Evolutionary conservation across 1,140 invertebrate genomes (phyloP).

Genomic region (Megalonaias nervosa): DNA sequence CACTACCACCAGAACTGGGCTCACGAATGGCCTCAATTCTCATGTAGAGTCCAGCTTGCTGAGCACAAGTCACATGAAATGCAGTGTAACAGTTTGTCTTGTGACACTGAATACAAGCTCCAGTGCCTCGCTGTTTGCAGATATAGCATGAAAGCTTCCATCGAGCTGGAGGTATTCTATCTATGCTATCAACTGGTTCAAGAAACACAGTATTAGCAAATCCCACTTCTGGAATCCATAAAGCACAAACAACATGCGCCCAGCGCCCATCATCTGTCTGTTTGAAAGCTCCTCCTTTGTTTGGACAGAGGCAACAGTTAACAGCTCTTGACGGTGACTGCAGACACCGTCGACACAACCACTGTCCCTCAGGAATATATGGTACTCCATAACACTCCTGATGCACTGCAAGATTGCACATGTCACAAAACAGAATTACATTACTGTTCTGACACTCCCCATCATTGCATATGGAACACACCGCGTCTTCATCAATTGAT

Average conservation of each 20-base stretch:
- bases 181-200: conserved; percentile 97
- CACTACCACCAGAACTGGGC: conserved; percentile 56
- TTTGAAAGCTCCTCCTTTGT: conserved; percentile 98
- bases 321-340: conserved; percentile 96
- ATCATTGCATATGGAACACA: conserved; percentile 92
- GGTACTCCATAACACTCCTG: conserved; percentile 99
- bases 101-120: conserved; percentile 99
- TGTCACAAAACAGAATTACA: conserved; percentile 98
- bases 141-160: conserved; percentile 97
- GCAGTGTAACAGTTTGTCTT: conserved; percentile 96
- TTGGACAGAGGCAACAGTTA: conserved; percentile 97
- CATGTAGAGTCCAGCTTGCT: conserved; percentile 96
- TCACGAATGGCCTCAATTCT: conserved; percentile 86
- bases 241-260: conserved; percentile 98
- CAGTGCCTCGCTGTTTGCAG: conserved; percentile 93
- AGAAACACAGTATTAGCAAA: conserved; percentile 94
- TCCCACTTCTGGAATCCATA: conserved; percentile 99
- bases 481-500: conserved; percentile 93
- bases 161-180: conserved; percentile 93
- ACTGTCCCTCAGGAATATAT: conserved; percentile 99
- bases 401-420: conserved; percentile 99
- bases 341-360: conserved; percentile 95
- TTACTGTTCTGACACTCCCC: conserved; percentile 98
- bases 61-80: conserved; percentile 99
- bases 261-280: conserved; percentile 96